A percentile compares a stretch with the other conserved stretches of the same genome.
Conservation (phyloP, 2,888 invertebrate species). For the Scelioninae gen. 1 region DNA sequence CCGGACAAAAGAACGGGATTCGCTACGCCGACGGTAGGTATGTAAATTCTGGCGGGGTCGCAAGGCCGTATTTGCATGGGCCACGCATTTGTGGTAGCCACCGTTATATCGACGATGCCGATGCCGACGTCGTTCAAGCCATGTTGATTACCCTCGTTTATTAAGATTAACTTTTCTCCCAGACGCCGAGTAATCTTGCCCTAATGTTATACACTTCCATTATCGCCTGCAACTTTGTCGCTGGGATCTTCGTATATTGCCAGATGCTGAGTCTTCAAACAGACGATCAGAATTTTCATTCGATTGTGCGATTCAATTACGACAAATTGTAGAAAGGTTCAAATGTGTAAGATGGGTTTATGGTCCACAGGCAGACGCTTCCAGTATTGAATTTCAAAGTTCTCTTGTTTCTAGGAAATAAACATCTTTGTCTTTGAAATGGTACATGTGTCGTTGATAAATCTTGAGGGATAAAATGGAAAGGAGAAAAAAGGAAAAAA, state of each 20-base stretch:
- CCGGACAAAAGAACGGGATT: slow-evolving; percentile 82
- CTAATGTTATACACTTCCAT: slow-evolving; percentile 65
- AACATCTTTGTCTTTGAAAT: no score
- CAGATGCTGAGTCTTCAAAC: slow-evolving; percentile 64
- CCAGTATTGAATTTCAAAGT: no score
- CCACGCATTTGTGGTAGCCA: slow-evolving; percentile 81
- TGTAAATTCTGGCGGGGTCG: slow-evolving; percentile 82
- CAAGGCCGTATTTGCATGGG: slow-evolving; percentile 82
- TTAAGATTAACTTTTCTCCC: slow-evolving; percentile 84
- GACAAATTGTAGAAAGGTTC: no score
- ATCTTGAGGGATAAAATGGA: no score
- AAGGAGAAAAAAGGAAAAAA: no score
- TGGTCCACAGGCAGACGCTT: no score
- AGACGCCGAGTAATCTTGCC: slow-evolving; percentile 76
- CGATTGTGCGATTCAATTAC: no score
- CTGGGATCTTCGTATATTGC: slow-evolving; percentile 51
- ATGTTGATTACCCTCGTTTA: slow-evolving; percentile 84
- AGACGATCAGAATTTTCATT: slow-evolving; percentile 44
- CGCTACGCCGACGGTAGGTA: no score
- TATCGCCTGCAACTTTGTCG: slow-evolving; percentile 61
- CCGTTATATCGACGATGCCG: slow-evolving; percentile 51
- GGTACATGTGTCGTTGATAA: no score
- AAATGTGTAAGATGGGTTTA: no score
- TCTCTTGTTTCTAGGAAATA: no score
- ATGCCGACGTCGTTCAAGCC: slow-evolving; percentile 71